A percentile compares a stretch with the other conserved stretches of the same genome.
Evolutionary conservation across 2,113 vertebrate genomes (phyloP).

Genomic region (Rhineura floridana): DNA sequence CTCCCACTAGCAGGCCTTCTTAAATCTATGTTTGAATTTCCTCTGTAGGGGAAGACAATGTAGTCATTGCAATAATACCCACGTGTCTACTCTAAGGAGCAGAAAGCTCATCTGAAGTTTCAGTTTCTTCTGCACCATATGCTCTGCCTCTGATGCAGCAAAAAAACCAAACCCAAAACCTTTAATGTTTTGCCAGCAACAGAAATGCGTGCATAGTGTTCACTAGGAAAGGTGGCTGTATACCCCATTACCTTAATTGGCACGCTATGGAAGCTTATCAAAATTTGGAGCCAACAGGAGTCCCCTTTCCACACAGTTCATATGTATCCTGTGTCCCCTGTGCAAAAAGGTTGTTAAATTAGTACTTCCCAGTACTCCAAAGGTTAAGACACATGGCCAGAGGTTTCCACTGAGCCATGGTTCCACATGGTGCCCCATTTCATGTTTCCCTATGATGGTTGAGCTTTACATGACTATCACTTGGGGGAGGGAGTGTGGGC

Average conservation of each 20-base stretch:
- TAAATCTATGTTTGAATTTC: not conserved
- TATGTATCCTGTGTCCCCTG: not conserved
- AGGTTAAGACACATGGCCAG: too few species aligned
- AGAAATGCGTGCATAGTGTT: not conserved
- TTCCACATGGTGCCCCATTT: not conserved
- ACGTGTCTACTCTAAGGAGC: not conserved
- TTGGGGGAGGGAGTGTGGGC: not conserved
- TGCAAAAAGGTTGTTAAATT: too few species aligned
- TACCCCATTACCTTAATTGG: not conserved
- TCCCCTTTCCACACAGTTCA: not conserved
- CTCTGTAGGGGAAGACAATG: not conserved
- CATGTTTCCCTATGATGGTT: not conserved
- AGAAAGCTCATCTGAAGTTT: not conserved
- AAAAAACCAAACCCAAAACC: not conserved
- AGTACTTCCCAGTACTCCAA: not conserved
- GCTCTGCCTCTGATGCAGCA: not conserved
- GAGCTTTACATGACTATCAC: not conserved
- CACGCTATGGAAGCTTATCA: not conserved
- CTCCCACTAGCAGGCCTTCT: not conserved
- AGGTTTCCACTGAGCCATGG: not conserved
- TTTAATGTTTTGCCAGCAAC: not conserved
- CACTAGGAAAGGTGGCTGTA: not conserved
- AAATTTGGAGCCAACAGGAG: not conserved
- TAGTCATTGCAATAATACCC: not conserved
- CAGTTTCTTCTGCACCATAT: not conserved